Evolutionary conservation across 2,888 invertebrate genomes (phyloP).

Genomic region (Synergus laeviventris): DNA sequence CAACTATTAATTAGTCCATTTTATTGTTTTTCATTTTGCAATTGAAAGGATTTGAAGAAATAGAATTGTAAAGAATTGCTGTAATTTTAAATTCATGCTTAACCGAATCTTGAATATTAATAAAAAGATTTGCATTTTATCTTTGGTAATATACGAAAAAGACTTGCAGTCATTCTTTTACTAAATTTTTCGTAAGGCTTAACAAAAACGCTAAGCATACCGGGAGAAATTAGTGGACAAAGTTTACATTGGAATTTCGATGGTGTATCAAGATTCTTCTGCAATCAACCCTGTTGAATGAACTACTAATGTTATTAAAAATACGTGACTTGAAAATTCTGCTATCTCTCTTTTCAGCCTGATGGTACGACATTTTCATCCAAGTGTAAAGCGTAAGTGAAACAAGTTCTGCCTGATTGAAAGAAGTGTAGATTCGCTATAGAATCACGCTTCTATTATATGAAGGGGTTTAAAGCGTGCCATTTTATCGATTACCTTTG

Average conservation of each 20-base stretch:
- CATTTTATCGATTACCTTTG: background rate
- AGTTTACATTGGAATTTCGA: slow-evolving; percentile 8
- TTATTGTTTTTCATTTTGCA: too few relatives aligned
- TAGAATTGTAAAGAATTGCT: too few relatives aligned
- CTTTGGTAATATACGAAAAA: background rate
- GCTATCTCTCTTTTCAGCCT: background rate
- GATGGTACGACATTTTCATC: background rate
- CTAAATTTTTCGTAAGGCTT: background rate
- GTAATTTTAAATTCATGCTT: too few relatives aligned
- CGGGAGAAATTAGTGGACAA: background rate
- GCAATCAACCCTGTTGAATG: slow-evolving; percentile 54
- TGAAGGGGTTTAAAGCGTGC: background rate
- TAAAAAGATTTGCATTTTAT: background rate
- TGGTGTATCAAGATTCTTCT: slow-evolving; percentile 49
- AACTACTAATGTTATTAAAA: slow-evolving; percentile 43
- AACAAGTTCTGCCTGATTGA: slow-evolving; percentile 30
- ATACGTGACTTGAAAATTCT: slow-evolving; percentile 19
- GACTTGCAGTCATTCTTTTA: background rate
- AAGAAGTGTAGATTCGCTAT: background rate
- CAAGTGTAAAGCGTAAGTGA: slow-evolving; percentile 20
- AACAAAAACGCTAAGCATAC: background rate
- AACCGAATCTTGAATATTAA: background rate
- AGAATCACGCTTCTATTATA: background rate
- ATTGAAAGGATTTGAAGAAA: too few relatives aligned
- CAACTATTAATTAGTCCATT: too few relatives aligned